A percentile compares a stretch with the other conserved stretches of the same genome.
Conservation (phyloP, 2,113 vertebrate species). For the Tachuris rubrigastra region DNA sequence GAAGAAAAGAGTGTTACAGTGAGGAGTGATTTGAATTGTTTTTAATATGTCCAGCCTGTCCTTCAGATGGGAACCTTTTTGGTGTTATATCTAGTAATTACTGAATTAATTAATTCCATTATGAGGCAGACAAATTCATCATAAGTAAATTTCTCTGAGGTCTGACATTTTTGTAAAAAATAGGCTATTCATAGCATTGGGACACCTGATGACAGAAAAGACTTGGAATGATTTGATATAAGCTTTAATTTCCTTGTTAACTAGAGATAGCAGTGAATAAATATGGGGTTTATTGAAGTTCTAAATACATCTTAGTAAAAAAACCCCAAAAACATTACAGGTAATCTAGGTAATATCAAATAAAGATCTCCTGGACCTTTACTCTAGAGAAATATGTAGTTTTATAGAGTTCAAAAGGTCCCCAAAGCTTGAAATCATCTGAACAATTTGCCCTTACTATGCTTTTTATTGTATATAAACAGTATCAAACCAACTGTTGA, state of each 20-base stretch:
- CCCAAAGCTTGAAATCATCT: background rate
- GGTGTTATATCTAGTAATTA: background rate
- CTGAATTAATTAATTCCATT: background rate
- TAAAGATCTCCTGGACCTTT: background rate
- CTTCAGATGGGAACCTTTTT: background rate
- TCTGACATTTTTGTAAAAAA: background rate
- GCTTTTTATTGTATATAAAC: background rate
- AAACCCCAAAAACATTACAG: background rate
- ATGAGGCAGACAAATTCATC: background rate
- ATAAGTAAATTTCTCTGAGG: background rate
- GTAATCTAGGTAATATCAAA: background rate
- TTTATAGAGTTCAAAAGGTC: background rate
- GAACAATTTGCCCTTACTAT: background rate
- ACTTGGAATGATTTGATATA: background rate
- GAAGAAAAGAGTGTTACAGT: background rate
- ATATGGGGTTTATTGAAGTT: fast-evolving
- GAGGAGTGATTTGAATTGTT: background rate
- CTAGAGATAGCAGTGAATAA: background rate
- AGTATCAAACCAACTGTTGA: background rate
- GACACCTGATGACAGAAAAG: background rate
- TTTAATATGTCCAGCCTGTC: background rate
- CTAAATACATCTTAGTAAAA: background rate
- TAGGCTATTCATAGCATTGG: background rate
- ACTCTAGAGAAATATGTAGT: background rate
- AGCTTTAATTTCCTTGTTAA: background rate